Evolutionary conservation across 2,888 invertebrate species (phyloP).

Genomic region (Autographa pulchrina): DNA sequence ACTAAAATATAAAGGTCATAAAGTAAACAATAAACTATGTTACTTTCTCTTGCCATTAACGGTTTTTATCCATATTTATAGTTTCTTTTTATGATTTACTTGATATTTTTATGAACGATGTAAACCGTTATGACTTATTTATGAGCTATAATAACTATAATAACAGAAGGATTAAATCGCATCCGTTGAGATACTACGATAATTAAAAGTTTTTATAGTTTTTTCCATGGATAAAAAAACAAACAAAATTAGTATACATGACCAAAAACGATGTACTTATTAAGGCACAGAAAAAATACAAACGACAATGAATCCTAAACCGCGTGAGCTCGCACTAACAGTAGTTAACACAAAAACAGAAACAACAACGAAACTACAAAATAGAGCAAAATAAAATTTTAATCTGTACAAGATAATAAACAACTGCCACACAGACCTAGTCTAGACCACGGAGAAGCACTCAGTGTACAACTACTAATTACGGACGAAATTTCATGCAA

Average conservation of each 20-base stretch:
- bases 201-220: neutral
- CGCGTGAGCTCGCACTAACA: neutral
- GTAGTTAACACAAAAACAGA: neutral
- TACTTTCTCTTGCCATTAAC: neutral
- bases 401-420: conserved; percentile 8
- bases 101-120: neutral
- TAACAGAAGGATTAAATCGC: neutral
- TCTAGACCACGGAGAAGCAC: conserved; percentile 8
- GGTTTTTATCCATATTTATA: neutral
- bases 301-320: neutral
- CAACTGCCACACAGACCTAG: neutral
- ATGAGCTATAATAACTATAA: neutral
- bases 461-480: conserved; percentile 51
- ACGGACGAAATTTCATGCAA: conserved; percentile 53
- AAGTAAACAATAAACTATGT: neutral
- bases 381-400: neutral
- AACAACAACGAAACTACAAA: neutral
- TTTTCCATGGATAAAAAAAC: too few relatives aligned
- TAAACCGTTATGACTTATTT: neutral
- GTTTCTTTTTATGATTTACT: neutral
- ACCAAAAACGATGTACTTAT: neutral
- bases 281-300: neutral
- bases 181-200: neutral
- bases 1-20: neutral
- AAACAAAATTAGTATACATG: too few relatives aligned